Conservation (phyloP, 2,797 vertebrate species). For the Falco concolor region DNA sequence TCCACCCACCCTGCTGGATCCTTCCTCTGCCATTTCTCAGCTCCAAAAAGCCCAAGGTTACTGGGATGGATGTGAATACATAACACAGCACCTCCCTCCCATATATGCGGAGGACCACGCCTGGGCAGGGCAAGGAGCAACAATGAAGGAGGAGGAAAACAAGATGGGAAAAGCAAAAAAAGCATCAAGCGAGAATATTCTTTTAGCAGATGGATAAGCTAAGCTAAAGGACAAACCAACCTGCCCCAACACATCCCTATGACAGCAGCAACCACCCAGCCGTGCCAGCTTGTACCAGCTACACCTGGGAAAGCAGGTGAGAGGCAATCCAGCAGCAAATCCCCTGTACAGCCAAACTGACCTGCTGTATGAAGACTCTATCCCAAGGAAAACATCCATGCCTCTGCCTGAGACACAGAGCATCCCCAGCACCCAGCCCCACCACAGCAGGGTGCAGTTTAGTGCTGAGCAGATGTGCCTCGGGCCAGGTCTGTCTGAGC, state of each 20-base stretch:
- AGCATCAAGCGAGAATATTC: neutral
- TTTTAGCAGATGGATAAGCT: neutral
- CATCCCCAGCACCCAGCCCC: neutral
- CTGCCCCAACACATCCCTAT: rapidly evolving
- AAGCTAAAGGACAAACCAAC: neutral
- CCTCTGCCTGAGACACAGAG: neutral
- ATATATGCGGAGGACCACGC: neutral
- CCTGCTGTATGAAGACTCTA: neutral
- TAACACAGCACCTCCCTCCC: neutral
- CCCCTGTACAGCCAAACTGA: neutral
- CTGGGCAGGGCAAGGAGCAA: neutral
- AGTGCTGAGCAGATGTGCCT: neutral
- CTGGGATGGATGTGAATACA: neutral
- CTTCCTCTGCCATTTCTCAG: neutral
- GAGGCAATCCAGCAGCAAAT: neutral
- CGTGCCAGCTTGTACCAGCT: neutral
- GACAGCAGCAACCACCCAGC: neutral
- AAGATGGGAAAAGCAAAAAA: neutral
- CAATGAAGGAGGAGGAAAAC: neutral
- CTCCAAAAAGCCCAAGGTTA: neutral
- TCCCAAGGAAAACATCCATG: neutral
- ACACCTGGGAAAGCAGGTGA: neutral
- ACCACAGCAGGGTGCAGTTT: neutral
- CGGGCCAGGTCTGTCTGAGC: neutral
- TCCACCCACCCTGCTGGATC: constrained; percentile 5